Evolutionary conservation across 2,113 vertebrate genomes (phyloP).

Genomic region (Oncorhynchus tshawytscha): DNA sequence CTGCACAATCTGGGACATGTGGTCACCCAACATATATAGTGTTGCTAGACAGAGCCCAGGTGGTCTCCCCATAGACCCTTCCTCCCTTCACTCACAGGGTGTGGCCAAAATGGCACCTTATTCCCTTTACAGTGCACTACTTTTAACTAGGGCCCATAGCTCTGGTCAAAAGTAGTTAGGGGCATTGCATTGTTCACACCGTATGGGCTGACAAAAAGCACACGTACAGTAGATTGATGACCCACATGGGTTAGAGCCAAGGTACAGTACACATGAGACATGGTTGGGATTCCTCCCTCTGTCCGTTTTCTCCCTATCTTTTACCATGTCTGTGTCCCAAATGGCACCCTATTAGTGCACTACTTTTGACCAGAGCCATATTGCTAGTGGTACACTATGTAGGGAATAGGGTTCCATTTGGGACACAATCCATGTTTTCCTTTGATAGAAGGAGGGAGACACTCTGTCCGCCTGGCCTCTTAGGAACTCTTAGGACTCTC

Average conservation of each 20-base stretch:
- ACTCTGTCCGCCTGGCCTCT: background rate
- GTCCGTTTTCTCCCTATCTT: background rate
- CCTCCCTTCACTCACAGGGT: background rate
- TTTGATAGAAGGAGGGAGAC: background rate
- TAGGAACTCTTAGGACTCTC: background rate
- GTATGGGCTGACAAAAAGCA: background rate
- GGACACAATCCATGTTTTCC: background rate
- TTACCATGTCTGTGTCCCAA: background rate
- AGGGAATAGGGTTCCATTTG: too few relatives aligned
- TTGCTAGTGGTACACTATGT: too few relatives aligned
- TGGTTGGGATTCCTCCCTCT: background rate
- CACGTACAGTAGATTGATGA: background rate
- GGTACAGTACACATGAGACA: background rate
- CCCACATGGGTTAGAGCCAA: background rate
- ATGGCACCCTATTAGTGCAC: too few relatives aligned
- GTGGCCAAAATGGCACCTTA: too few relatives aligned
- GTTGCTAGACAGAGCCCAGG: background rate
- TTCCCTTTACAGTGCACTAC: too few relatives aligned
- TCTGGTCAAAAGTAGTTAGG: background rate
- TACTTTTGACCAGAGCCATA: too few relatives aligned
- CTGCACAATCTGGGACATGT: too few relatives aligned
- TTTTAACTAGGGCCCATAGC: too few relatives aligned
- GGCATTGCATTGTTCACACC: background rate
- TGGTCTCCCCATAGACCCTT: background rate
- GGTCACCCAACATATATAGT: background rate